Evolutionary conservation across 2,797 vertebrate genomes (phyloP), one percentile per base, ranked within the genome.

Genomic region (Clarias platycephalus): DNA sequence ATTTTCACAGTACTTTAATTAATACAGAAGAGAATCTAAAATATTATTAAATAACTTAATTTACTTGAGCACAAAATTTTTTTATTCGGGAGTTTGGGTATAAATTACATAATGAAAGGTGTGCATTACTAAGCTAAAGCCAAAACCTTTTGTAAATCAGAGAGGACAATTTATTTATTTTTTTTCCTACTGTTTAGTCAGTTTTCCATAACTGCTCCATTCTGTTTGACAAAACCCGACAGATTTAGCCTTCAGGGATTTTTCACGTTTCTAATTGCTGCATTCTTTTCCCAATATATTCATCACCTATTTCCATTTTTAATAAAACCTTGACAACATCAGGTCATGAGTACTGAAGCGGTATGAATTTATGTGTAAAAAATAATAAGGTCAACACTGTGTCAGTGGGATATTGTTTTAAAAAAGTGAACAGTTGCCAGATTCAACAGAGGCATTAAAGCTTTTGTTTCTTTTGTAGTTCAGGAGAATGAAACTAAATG

Each of bases 131-230:
- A 77, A 66, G 70, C 58, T 74, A 62, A 24, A 68, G 60, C 81
- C 71, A 70, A 72, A 37, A 57, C 58, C 22, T 84, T 76, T 77
- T 71, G 34, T 18, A 20, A 12, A 62, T 60, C 62, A 82, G 31
- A 18, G 26, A 75, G 76, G 62, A 80, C 49, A 62, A 86, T n/a
- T 88, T 80, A 83, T 60, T 28, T 15, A 37, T 13, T 1, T 9
- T 87, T 89, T 91, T 92, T 91, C 82, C 85, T 2, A 31, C 28
- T 44, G 9, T 22, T 24, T 55, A 85, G 86, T 85, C 88, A 92
- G 79, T 64, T 88, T 85, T 85, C 84, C 83, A 78, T 68, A 4
- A 88, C 83, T 82, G 55, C 78, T 81, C 78, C 81, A 87, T 84
- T 87, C 83, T 88, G 80, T 88, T 84, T 84, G 84, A 84, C 62